These are phyloP conservation scores for Tetramorium bicarinatum DNA, from an alignment of 2,888 invertebrate genomes.

Conservation along the genomic window DNA sequence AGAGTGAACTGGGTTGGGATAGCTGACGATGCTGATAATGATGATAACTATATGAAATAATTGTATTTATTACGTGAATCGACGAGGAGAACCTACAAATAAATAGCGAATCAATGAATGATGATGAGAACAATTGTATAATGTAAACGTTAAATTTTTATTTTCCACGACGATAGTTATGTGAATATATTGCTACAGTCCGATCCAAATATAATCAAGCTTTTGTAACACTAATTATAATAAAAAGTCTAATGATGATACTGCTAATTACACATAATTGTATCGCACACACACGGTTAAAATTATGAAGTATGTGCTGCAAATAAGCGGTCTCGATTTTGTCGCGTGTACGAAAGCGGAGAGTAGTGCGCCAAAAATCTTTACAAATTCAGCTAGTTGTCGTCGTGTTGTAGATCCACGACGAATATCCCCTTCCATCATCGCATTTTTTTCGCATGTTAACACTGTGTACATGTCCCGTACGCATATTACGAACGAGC, in stretches of 20 bases:
- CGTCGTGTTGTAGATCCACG: conserved; percentile 34
- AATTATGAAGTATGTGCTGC: conserved; percentile 36
- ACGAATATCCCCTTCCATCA: conserved; percentile 5
- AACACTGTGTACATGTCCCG: conserved; percentile 11
- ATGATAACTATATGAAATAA: conserved; percentile 58
- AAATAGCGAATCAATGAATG: conserved; percentile 57
- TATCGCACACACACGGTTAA: conserved; percentile 73
- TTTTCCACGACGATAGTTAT: conserved; percentile 84
- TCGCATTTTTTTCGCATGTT: conserved; percentile 29
- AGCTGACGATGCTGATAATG: conserved; percentile 30
- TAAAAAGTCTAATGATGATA: conserved; percentile 81
- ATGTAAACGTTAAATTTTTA: conserved; percentile 85
- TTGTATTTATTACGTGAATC: conserved; percentile 72
- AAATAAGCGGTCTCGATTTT: conserved; percentile 41
- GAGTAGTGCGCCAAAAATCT: conserved; percentile 76
- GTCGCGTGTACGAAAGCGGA: conserved; percentile 45
- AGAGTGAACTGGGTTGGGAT: conserved; percentile 31
- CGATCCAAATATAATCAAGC: conserved; percentile 86
- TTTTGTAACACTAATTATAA: conserved; percentile 85
- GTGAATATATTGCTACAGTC: conserved; percentile 86
- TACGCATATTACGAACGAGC: conserved; percentile 35
- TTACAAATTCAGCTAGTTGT: conserved; percentile 70
- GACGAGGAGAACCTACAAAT: conserved; percentile 45
- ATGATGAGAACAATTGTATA: conserved; percentile 75
- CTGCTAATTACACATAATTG: conserved; percentile 81